Evolutionary conservation across 2,797 vertebrate genomes (phyloP), one percentile per base, ranked within the genome.

Genomic region (Enteromius thamalakanensis): DNA sequence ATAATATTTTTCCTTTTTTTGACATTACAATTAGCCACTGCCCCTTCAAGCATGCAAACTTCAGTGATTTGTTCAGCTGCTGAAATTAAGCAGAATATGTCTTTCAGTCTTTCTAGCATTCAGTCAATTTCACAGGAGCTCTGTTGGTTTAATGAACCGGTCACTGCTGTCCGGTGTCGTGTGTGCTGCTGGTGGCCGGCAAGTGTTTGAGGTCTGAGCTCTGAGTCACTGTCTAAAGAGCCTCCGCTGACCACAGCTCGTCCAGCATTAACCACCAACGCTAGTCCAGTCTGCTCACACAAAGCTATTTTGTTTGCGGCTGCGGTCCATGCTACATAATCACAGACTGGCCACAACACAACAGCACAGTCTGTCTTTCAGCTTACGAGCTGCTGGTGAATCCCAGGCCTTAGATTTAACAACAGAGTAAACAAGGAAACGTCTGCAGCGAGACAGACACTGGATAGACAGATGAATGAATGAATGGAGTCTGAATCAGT

Each of bases 191-290:
- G 49, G 21, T 45, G 26, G 45, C 70, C 8, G 19, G 65, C 64
- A 42, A 65, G 77, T 71, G 70, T 79, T 65, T 85, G 60, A 65
- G 67, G 71, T 81, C 32, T 85, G 69, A 45, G 68, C 23, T 84
- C 68, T 47, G 77, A 77, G 72, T 85, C 80, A 58, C 55, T 72
- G 84, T 82, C 75, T 82, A 23, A 78, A 68, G 68, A 82, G 68
- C 58, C 75, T 62, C 67, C n/a, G 10, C 68, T 82, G 75, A 85
- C 84, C 84, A 81, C 80, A 82, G 34, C 75, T 82, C 74, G 60
- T 74, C 67, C 80, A 51, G 65, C 64, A n/a, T 77, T 45, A 71
- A 70, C 79, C 53, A 0, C 64, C 79, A 64, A 64, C 40, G 4
- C 23, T 32, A 58, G 60, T 62, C 64, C 17, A 9, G 17, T 77